Percentiles rank a stretch among this genome's conserved stretches.
phyloP scores from a whole-genome alignment of 2,797 vertebrate species.

The Antennarius maculatus region DNA sequence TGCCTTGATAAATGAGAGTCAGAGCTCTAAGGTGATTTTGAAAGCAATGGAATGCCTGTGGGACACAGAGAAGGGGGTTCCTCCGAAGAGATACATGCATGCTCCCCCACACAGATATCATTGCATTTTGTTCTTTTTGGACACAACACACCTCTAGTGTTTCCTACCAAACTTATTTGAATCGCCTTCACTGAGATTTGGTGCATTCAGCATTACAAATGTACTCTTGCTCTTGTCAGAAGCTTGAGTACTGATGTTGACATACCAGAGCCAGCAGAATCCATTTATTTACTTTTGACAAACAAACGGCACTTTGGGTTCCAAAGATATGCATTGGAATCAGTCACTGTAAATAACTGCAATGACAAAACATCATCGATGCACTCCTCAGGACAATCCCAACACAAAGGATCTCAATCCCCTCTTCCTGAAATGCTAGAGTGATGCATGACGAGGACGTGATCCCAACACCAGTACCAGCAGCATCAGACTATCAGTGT shows the following conservation, averaged over 20 bases:
- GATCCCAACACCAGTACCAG: no score
- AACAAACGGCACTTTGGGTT: constrained; percentile 41
- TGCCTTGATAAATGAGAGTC: constrained; percentile 59
- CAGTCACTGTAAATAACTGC: constrained; percentile 18
- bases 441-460: no score
- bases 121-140: constrained; percentile 25
- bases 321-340: constrained; percentile 28
- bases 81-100: constrained; percentile 15
- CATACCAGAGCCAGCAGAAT: constrained; percentile 30
- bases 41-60: constrained; percentile 42
- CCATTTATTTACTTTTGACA: constrained; percentile 50
- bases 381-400: constrained; percentile 11
- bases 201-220: constrained; percentile 18
- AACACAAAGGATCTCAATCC: neutral
- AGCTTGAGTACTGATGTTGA: constrained; percentile 27
- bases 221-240: constrained; percentile 1
- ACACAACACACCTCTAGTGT: neutral
- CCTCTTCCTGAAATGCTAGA: no score
- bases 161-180: constrained; percentile 12
- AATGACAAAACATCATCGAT: constrained; percentile 22
- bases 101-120: neutral
- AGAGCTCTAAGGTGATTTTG: constrained; percentile 47
- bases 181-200: neutral
- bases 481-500: no score
- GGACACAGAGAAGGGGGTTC: constrained; percentile 20